These are phyloP conservation scores for Fregetta grallaria DNA, from an alignment of 2,113 vertebrate genomes.

Conservation along the genomic window DNA sequence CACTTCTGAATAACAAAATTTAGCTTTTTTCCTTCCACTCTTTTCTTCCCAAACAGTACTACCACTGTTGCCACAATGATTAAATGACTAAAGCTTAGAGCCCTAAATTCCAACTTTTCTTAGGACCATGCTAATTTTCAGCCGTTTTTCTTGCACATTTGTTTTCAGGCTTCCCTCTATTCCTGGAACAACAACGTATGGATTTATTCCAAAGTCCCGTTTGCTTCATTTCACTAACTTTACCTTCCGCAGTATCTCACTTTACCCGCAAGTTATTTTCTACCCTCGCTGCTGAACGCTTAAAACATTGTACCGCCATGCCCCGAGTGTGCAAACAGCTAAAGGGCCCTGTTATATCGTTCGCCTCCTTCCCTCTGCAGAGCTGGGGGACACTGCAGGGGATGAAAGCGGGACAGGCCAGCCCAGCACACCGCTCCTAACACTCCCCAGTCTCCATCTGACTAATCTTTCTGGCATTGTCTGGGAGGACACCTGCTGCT, in stretches of 20 bases:
- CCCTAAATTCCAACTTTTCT: neutral
- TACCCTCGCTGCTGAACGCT: neutral
- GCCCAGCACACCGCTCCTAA: rapidly evolving
- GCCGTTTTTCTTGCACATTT: neutral
- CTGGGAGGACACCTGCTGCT: neutral
- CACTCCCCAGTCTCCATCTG: neutral
- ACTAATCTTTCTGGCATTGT: neutral
- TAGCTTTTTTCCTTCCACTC: neutral
- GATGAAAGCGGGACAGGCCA: neutral
- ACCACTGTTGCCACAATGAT: neutral
- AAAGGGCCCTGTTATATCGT: rapidly evolving
- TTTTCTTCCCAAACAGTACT: neutral
- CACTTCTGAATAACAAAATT: neutral
- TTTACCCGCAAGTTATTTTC: neutral
- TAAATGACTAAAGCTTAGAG: neutral
- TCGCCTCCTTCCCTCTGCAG: neutral
- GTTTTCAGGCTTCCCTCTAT: neutral
- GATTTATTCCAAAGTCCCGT: neutral
- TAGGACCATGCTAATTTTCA: neutral
- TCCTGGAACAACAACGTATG: neutral
- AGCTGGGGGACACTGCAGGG: neutral
- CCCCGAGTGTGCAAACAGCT: rapidly evolving
- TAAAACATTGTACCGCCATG: rapidly evolving
- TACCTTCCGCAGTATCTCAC: neutral
- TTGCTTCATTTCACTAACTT: neutral